phyloP scores from a whole-genome alignment of 1,140 invertebrate genomes.

The Ephestia elutella region DNA sequence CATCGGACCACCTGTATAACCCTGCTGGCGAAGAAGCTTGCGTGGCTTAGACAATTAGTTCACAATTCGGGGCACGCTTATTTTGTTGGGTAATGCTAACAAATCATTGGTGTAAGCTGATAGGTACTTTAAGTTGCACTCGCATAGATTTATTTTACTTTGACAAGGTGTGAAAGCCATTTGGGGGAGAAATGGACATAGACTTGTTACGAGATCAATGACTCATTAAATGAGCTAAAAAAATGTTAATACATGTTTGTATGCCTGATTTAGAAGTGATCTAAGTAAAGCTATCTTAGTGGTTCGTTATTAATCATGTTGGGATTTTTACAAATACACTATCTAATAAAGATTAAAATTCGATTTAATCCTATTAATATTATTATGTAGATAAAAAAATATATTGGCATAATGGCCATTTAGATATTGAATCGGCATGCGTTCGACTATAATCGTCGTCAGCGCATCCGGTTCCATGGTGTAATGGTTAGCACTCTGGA shows the following conservation, averaged over 20 bases:
- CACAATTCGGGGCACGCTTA: constrained; percentile 18
- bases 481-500: constrained; percentile 22
- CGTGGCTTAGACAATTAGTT: constrained; percentile 20
- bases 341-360: no score
- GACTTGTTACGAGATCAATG: background rate
- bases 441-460: background rate
- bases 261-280: background rate
- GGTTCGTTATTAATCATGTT: no score
- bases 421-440: background rate
- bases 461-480: constrained; percentile 16
- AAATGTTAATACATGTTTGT: background rate
- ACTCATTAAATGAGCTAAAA: background rate
- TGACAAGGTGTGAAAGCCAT: background rate
- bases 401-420: no score
- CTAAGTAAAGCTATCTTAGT: background rate
- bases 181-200: background rate
- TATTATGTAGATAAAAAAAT: no score
- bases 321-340: no score
- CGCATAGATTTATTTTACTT: background rate
- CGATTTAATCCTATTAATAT: no score
- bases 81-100: background rate
- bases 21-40: constrained; percentile 35
- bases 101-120: background rate
- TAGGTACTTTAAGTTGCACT: background rate
- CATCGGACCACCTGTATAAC: constrained; percentile 63